Conservation (phyloP, 2,797 vertebrate genomes). For the Rhinogobio ventralis region DNA sequence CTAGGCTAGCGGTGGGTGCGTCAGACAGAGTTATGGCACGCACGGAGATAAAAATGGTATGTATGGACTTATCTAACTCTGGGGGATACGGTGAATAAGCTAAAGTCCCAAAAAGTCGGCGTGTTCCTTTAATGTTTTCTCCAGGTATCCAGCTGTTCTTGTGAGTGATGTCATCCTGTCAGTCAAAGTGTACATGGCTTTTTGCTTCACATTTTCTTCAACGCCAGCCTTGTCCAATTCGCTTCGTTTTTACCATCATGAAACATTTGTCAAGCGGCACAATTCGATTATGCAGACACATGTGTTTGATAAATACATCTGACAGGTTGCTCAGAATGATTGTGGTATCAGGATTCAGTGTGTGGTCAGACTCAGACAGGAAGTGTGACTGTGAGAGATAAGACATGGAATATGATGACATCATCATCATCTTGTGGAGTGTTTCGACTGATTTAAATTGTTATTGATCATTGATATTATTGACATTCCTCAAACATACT, state of each 20-base stretch:
- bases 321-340: slow-evolving; percentile 36
- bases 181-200: background rate
- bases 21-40: no score
- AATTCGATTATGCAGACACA: slow-evolving; percentile 41
- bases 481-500: background rate
- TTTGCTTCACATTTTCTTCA: slow-evolving; percentile 21
- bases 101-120: no score
- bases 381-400: slow-evolving; percentile 9
- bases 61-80: no score
- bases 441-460: background rate
- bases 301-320: slow-evolving; percentile 43
- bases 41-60: no score
- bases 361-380: slow-evolving; percentile 10
- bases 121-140: background rate
- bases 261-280: slow-evolving; percentile 38
- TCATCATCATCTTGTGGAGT: background rate
- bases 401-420: slow-evolving; percentile 9
- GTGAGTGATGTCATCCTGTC: slow-evolving; percentile 15
- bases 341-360: slow-evolving; percentile 22
- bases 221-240: slow-evolving; percentile 15
- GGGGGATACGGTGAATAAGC: no score
- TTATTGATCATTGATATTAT: background rate
- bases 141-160: background rate
- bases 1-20: no score
- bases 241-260: slow-evolving; percentile 20